Base-by-base conservation (phyloP, 1,140 invertebrate species). In the Pseudoatta argentina region DNA sequence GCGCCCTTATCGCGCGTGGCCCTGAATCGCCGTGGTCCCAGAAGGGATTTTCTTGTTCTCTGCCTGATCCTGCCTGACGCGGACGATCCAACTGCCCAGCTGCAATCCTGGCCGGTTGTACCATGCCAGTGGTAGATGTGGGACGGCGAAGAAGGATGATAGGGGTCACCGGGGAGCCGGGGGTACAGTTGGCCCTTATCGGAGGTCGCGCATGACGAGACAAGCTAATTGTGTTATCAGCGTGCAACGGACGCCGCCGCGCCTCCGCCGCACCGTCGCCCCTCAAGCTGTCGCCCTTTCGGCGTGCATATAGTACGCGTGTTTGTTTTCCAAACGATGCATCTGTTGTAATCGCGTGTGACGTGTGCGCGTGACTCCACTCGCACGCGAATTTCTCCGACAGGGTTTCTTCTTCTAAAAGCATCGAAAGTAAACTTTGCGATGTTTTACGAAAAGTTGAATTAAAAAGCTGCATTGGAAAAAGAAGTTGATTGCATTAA, bases 161-260 rank as follows among this genome's bases (percentile, higher is more conserved):
- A 61, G 67, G 55, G 55, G 48, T 21, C 18, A 16, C 53, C 27
- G 59, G 18, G 57, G 39, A 24, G 16, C 27, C 34, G 63, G 53
- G 48, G 57, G 16, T 14, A 67, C 27, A 27, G 87, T 90, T 86
- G 89, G 91, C 87, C 89, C 92, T 93, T 93, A 93, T 93, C 92
- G 86, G 88, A 89, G 91, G 91, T 92, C 92, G 91, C 92, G 91
- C 92, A 92, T 93, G 91, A 93, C 89, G 91, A 89, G 91, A 89
- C 91, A 91, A 91, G 89, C 91, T 93, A 93, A 93, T 92, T 93
- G 91, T 92, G 91, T 93, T 93, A 93, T 93, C 92, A 89, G 85
- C 73, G 90, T 78, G 61, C 81, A 89, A 83, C 90, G 89, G 87
- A 91, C 89, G 89, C 87, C 75, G 69, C 64, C 76, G 48, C 64